Percentiles rank a stretch among this genome's conserved stretches.
Conservation (phyloP, 2,888 invertebrate genomes). For the Lordiphosa andalusiaca region DNA sequence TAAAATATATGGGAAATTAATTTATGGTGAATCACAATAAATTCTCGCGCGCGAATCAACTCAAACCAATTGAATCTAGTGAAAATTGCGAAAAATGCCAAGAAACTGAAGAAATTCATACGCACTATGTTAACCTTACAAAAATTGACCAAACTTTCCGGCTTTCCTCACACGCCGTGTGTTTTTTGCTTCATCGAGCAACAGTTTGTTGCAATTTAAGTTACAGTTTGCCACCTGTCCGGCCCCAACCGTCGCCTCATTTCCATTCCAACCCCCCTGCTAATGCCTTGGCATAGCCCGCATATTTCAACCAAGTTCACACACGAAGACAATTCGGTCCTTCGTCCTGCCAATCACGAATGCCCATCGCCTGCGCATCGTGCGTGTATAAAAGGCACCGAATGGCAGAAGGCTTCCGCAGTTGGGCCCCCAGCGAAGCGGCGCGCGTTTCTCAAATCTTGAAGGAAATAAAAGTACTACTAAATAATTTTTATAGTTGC, state of each 20-base stretch:
- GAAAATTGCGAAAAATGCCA: not conserved
- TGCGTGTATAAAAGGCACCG: slow-evolving; percentile 54
- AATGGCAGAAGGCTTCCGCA: slow-evolving; percentile 42
- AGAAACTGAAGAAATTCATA: slow-evolving; percentile 19
- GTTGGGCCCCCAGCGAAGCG: slow-evolving; percentile 56
- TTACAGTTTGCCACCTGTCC: slow-evolving; percentile 57
- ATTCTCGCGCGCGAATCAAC: not conserved
- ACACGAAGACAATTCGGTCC: slow-evolving; percentile 25
- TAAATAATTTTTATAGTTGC: slow-evolving; percentile 4
- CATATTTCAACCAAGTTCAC: no score
- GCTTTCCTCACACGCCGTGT: slow-evolving; percentile 9
- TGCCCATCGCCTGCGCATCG: slow-evolving; percentile 21
- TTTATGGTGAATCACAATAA: slow-evolving; percentile 5
- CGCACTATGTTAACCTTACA: not conserved
- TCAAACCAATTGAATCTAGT: slow-evolving; percentile 15
- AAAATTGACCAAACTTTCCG: no score
- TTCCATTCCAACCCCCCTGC: slow-evolving; percentile 6
- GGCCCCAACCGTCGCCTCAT: not conserved
- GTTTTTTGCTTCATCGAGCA: slow-evolving; percentile 41
- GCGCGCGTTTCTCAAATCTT: slow-evolving; percentile 57
- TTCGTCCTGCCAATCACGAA: slow-evolving; percentile 23
- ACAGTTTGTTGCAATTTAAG: slow-evolving; percentile 69
- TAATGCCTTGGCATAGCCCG: slow-evolving; percentile 21
- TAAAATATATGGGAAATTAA: not conserved
- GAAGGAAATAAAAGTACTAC: slow-evolving; percentile 1